phyloP scores from a whole-genome alignment of 2,888 invertebrate species.

The Mimachlamys varia region DNA sequence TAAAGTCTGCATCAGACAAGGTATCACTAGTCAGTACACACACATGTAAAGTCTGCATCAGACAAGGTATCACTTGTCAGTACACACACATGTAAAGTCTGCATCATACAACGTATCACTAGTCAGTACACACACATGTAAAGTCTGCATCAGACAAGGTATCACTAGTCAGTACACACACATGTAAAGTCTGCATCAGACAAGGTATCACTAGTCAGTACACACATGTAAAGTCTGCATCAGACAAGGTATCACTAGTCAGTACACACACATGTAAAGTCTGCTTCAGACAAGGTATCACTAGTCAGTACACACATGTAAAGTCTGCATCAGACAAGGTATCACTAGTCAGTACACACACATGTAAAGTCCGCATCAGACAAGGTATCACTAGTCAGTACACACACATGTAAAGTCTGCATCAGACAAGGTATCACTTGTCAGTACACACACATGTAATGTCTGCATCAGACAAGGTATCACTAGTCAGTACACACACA shows the following conservation, averaged over 20 bases:
- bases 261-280: no score
- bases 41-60: no score
- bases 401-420: no score
- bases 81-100: no score
- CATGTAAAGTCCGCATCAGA: background rate
- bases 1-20: conserved; percentile 28
- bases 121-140: no score
- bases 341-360: background rate
- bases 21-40: background rate
- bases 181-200: conserved; percentile 19
- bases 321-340: conserved; percentile 32
- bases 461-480: conserved; percentile 20
- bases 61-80: background rate
- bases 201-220: background rate
- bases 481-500: background rate
- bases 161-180: background rate
- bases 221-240: no score
- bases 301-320: background rate
- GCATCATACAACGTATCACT: background rate
- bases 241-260: background rate
- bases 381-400: background rate
- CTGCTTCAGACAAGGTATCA: background rate
- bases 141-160: conserved; percentile 32
- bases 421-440: background rate
- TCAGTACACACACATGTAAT: no score